These are phyloP conservation scores for Ptychodera flava DNA, from an alignment of 35 echinoderm and acorn worm species.

Conservation along the genomic window DNA sequence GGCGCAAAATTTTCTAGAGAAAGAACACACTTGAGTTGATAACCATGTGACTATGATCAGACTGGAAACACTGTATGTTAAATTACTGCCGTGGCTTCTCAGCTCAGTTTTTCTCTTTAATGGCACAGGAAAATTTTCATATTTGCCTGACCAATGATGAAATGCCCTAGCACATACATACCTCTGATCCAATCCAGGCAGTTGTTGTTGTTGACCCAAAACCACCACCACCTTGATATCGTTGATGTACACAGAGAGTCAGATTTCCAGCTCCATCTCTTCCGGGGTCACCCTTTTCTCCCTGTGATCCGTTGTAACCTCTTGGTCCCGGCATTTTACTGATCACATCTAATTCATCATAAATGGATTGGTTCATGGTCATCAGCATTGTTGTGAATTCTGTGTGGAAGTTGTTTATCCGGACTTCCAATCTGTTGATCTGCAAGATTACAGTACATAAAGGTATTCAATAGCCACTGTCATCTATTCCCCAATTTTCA, in stretches of 20 bases:
- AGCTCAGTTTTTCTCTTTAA: neutral
- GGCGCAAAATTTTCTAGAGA: too few species aligned
- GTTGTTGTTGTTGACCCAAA: neutral
- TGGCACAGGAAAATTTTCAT: neutral
- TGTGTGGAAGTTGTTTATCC: neutral
- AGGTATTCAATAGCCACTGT: too few species aligned
- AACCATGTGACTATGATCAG: too few species aligned
- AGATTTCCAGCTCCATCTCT: constrained; percentile 19
- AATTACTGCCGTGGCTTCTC: neutral
- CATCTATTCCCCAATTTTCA: too few species aligned
- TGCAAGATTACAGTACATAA: too few species aligned
- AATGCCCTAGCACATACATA: too few species aligned
- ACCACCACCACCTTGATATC: neutral
- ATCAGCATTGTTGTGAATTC: neutral
- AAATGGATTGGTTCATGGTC: neutral
- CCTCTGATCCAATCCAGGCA: too few species aligned
- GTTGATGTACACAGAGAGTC: neutral
- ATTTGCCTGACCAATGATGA: neutral
- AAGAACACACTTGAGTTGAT: too few species aligned
- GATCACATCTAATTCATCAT: neutral
- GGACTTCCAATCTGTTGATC: neutral
- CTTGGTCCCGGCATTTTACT: constrained; percentile 15
- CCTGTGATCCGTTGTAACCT: constrained; percentile 19
- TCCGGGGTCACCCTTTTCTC: neutral
- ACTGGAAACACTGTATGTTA: too few species aligned